A percentile compares a stretch with the other conserved stretches of the same genome.
Evolutionary conservation across 2,888 invertebrate species (phyloP).

Genomic region (Tiphia femorata): DNA sequence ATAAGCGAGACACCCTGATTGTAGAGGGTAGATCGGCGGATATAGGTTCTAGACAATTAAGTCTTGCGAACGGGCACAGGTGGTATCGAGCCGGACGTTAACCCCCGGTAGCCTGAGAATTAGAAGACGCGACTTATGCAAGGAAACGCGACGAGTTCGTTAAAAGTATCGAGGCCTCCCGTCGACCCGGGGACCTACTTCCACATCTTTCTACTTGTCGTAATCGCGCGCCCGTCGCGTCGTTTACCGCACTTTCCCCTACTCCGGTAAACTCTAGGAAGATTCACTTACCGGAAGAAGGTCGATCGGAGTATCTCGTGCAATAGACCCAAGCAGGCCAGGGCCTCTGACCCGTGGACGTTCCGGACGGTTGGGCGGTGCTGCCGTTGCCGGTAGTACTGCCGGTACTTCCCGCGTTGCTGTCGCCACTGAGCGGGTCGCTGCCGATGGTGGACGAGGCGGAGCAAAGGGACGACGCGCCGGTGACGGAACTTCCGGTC

Average conservation of each 20-base stretch:
- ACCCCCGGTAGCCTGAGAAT: too few species aligned
- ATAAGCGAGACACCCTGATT: constrained; percentile 37
- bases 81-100: constrained; percentile 35
- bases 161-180: too few species aligned
- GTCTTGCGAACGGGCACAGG: constrained; percentile 53
- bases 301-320: constrained; percentile 93
- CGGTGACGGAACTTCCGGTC: constrained; percentile 59
- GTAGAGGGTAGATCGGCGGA: constrained; percentile 39
- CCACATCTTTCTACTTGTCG: too few species aligned
- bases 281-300: constrained; percentile 87
- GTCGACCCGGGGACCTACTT: too few species aligned
- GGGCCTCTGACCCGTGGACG: constrained; percentile 69
- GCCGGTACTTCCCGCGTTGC: constrained; percentile 45
- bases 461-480: constrained; percentile 62
- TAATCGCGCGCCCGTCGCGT: too few species aligned
- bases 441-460: constrained; percentile 52
- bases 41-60: constrained; percentile 43
- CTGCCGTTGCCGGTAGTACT: constrained; percentile 41
- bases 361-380: constrained; percentile 43
- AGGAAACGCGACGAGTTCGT: too few species aligned
- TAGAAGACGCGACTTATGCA: too few species aligned
- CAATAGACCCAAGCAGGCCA: constrained; percentile 99
- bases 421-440: constrained; percentile 54
- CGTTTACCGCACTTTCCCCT: too few species aligned
- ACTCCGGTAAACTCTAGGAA: too few species aligned